Evolutionary conservation across 2,113 vertebrate species (phyloP).

Genomic region (Gadus chalcogrammus): DNA sequence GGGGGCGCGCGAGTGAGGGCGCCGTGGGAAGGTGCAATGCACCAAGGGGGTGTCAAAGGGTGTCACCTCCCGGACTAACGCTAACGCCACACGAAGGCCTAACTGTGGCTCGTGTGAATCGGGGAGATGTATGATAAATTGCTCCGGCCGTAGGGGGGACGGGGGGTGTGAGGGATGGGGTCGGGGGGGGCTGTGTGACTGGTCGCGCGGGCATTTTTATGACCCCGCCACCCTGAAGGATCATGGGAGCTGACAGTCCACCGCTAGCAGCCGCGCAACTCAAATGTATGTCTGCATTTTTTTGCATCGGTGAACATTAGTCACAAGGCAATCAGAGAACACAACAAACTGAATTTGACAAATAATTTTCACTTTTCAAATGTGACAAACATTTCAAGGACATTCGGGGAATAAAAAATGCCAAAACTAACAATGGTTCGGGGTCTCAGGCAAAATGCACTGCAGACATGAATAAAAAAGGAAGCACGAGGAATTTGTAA

Average conservation of each 20-base stretch:
- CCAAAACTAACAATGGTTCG: too few species aligned
- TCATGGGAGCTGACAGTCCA: slow-evolving; percentile 60
- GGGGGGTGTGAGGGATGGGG: slow-evolving; percentile 18
- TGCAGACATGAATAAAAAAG: too few species aligned
- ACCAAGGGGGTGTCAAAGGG: slow-evolving; percentile 46
- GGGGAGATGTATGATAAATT: slow-evolving; percentile 67
- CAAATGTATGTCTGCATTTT: slow-evolving; percentile 38
- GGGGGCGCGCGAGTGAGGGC: slow-evolving; percentile 10
- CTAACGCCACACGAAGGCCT: slow-evolving; percentile 59
- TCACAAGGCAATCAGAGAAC: slow-evolving; percentile 12
- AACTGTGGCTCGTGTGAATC: slow-evolving; percentile 55
- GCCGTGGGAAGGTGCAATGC: slow-evolving; percentile 45
- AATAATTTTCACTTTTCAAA: slow-evolving; percentile 17
- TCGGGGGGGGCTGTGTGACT: slow-evolving; percentile 46
- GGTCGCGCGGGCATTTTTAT: slow-evolving; percentile 53
- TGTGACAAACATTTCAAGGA: slow-evolving; percentile 39
- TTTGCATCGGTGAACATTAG: slow-evolving; percentile 40
- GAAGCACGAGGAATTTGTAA: too few species aligned
- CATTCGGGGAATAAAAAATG: not conserved
- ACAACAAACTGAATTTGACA: slow-evolving; percentile 9
- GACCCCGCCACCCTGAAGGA: slow-evolving; percentile 50
- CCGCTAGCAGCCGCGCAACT: slow-evolving; percentile 49
- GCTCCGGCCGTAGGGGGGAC: slow-evolving; percentile 40
- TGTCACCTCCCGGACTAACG: slow-evolving; percentile 46
- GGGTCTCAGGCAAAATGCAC: too few species aligned